Percentiles rank a stretch among this genome's conserved stretches.
phyloP scores from a whole-genome alignment of 2,888 invertebrate species.

The Saturnia japonica region DNA sequence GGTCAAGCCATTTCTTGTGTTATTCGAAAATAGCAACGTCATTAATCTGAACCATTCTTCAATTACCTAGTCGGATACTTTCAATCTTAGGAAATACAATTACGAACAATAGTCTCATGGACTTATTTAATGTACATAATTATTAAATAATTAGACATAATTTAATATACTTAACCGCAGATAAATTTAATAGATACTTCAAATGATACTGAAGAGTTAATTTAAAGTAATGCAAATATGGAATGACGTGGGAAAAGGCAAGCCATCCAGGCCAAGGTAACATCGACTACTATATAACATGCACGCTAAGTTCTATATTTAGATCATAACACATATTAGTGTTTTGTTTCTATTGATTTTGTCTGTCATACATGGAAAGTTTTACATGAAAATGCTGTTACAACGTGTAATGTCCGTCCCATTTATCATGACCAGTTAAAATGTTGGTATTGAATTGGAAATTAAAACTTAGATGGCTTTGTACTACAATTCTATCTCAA shows the following conservation, averaged over 20 bases:
- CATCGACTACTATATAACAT: conserved; percentile 54
- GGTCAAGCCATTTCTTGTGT: not conserved
- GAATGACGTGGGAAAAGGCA: conserved; percentile 44
- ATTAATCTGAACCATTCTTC: not conserved
- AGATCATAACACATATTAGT: conserved; percentile 29
- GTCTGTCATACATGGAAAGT: not conserved
- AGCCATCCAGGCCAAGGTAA: conserved; percentile 64
- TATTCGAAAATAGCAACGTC: not conserved
- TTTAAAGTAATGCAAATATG: conserved; percentile 21
- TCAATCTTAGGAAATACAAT: not conserved
- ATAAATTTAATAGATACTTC: not conserved
- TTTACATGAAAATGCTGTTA: not conserved
- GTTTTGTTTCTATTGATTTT: conserved; percentile 18
- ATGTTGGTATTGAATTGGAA: not conserved
- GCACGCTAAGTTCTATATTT: conserved; percentile 62
- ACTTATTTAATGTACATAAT: not conserved
- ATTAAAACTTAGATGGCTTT: not conserved
- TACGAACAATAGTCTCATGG: not conserved
- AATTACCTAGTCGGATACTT: not conserved
- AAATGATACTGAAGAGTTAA: not conserved
- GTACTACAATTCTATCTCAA: not conserved
- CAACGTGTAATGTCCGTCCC: not conserved
- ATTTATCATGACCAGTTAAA: not conserved
- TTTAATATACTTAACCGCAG: not conserved
- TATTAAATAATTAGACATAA: not conserved